Evolutionary conservation across 2,888 invertebrate species (phyloP).

Genomic region (Conus canariensis): DNA sequence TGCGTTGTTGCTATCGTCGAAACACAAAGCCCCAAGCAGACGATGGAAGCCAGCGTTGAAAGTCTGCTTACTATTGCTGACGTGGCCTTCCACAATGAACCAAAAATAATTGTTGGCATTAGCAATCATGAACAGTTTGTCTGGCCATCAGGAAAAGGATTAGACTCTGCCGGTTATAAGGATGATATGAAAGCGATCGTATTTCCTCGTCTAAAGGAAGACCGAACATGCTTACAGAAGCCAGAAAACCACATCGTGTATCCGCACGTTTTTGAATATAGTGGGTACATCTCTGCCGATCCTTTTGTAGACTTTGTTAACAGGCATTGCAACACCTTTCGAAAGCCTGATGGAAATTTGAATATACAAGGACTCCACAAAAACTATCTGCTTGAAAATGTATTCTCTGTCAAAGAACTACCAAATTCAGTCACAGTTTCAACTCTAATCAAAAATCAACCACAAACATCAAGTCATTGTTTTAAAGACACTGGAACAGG

Average conservation of each 20-base stretch:
- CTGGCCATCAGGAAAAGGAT: constrained; percentile 53
- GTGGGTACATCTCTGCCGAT: constrained; percentile 41
- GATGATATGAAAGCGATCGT: constrained; percentile 48
- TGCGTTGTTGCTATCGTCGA: constrained; percentile 38
- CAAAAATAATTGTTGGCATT: constrained; percentile 52
- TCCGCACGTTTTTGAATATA: constrained; percentile 47
- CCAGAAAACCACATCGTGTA: constrained; percentile 31
- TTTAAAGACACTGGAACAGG: constrained; percentile 50
- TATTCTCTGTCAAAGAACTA: constrained; percentile 59
- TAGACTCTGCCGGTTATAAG: constrained; percentile 36
- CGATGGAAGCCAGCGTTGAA: neutral
- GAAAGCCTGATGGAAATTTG: constrained; percentile 58
- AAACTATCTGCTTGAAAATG: constrained; percentile 61
- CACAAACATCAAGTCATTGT: constrained; percentile 45
- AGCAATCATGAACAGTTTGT: constrained; percentile 47
- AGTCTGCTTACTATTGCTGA: constrained; percentile 43
- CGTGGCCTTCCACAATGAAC: constrained; percentile 55
- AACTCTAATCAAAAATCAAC: neutral
- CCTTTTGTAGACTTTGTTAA: constrained; percentile 65
- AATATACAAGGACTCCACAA: constrained; percentile 64
- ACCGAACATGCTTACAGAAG: constrained; percentile 64
- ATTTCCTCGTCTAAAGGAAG: constrained; percentile 52
- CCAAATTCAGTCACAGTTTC: constrained; percentile 29
- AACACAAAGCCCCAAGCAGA: constrained; percentile 7
- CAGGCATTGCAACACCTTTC: constrained; percentile 64